Evolutionary conservation across 2,113 vertebrate species (phyloP), one percentile per base, ranked within the genome.

Genomic region (Pholis gunnellus): DNA sequence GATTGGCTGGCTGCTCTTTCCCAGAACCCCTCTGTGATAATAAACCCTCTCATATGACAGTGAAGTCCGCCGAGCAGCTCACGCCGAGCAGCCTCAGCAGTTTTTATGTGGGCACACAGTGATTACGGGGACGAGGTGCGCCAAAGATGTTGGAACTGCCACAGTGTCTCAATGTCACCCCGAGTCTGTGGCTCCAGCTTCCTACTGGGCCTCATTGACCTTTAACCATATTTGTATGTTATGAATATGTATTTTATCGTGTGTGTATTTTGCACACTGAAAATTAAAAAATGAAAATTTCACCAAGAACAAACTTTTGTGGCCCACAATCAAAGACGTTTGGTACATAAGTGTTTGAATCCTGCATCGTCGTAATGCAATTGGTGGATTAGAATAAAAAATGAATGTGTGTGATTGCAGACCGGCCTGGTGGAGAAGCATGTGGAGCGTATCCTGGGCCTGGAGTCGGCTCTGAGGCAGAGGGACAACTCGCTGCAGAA

Each of bases 371-470:
- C 7, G 6, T 40, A 18, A 38, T 74, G 57, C 3, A 25, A n/a
- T 8, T 5, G 5, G 2, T 50, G 25, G 29, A 0, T 73, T 42
- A 1, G 15, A 46, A 22, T n/a, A 1, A 63, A 1, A 63, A 40
- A 11, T 29, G 17, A 27, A 0, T 59, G 34, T 60, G 50, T 83
- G 61, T 87, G 38, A 6, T 88, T 88, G 13, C 90, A 99, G 98
- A 95, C 97, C n/a, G 96, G 95, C 29, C 92, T 99, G 93, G 97
- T 98, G 89, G 98, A 99, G 94, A 99, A 97, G 0, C 98, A 99
- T 11, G 90, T 99, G 72, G 96, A 96, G 93, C 96, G 97, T 20
- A 98, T 99, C 94, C 96, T 97, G 77, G 95, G 91, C 84, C 91
- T 99, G 94, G 98, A 99, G 88, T 95, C 97, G 34, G 97, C 96